Evolutionary conservation across 37 sponge, comb jelly and placozoan species (phyloP), one percentile per base, ranked within the genome.

Genomic region (Beroe forskalii): DNA sequence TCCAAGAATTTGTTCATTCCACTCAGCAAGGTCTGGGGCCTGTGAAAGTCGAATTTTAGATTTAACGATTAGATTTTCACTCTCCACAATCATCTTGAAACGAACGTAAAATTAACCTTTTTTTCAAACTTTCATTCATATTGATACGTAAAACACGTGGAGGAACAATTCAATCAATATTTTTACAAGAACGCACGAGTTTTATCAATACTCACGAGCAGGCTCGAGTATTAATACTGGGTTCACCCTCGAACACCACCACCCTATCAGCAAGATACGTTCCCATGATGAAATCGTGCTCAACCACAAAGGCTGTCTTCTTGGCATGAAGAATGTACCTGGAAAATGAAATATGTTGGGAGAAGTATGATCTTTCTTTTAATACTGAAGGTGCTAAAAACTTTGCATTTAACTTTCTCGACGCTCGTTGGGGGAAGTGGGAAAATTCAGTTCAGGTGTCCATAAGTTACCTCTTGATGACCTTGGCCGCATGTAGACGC

Each of bases 251-350:
- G 89, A 98, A 96, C 20, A 98, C 99, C 32, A 98, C 91, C 20
- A 98, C 99, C 38, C 97, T 91, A 67, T 98, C 99, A 32, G 99
- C 95, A 2, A 98, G 92, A 62, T 98, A 98, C 2, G 99, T 98
- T 8, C 97, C 99, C 99, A 98, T 98, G 67, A 98, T 98, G 91
- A 98, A 98, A 90, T 98, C 99, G 89, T 98, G 99, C 90, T 98
- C 99, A 43, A 98, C 99, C 17, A 98, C 95, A 92, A 98, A 98
- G 22, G 99, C 99, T 40, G 99, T 98, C 93, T 98, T 98, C 94
- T 98, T 98, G 66, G 99, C 99, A 92, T 98, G 99, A 0, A 98
- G 90, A 60, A 98, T 96, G 66, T 94, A 97, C 90, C 97, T 96
- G 62, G 0, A 31, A 90, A 32, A 92, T 17, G 27, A 61, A 48